Base-by-base conservation (phyloP, 37 sponge, comb jelly and placozoan genomes). In the Haliclona indistincta region DNA sequence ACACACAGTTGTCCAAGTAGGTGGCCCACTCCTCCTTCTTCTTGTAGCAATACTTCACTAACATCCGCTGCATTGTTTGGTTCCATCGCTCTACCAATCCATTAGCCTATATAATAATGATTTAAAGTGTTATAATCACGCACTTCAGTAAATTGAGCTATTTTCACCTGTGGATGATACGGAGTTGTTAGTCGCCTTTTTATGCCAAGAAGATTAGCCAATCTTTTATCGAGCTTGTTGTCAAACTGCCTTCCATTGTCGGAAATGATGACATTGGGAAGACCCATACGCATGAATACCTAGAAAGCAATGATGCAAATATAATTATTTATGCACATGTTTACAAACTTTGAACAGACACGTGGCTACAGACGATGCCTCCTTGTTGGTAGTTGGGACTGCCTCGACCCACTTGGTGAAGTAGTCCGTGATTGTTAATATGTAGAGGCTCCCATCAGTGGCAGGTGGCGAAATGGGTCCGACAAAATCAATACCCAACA, bases 211-310 rank as follows among this genome's bases (percentile, higher is more conserved):
- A 41, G 74, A 40, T 29, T 67, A 38, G 42, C 42, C 25, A 77
- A 30, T 77, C 74, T 42, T 4, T 63, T 71, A 36, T 77, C 45
- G 35, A 77, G 78, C 35, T 11, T 28, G 26, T 36, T 71, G 36
- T 20, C 35, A 34, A 43, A 71, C 63, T 71, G 74, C 10, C 67
- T 26, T 61, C 78, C 78, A 23, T 77, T 42, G 34, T 77, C 78
- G 32, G 72, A 43, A 40, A 74, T 77, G 23, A 77, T 3, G 4
- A 77, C 47, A 26, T 64, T 49, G 23, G 78, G 78, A 29, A 77
- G 30, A n/a, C 78, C 78, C 68, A 71, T 77, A 8, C 68, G 43
- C 67, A 77, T 73, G 49, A 77, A 77, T 25, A 77, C 43, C 78
- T 77, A 28, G 26, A n/a, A n/a, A n/a, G n/a, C n/a, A n/a, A n/a